Evolutionary conservation across 1,140 invertebrate species (phyloP).

Genomic region (Drosophila pectinifera): DNA sequence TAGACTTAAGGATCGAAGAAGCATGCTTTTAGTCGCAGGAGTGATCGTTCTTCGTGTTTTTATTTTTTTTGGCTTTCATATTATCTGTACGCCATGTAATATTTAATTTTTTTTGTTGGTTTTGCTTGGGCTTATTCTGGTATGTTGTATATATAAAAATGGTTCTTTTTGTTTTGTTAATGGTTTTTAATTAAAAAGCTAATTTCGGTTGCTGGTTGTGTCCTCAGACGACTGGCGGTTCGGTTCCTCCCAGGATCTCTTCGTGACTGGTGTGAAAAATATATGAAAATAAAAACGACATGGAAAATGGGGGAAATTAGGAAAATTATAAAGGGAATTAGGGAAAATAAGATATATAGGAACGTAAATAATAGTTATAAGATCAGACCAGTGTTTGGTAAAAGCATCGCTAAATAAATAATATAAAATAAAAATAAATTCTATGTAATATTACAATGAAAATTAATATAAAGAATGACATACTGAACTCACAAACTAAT

Average conservation of each 20-base stretch:
- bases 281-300: constrained; percentile 18
- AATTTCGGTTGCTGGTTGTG: constrained; percentile 52
- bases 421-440: background rate
- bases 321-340: constrained; percentile 15
- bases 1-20: constrained; percentile 55
- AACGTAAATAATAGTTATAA: too few species aligned
- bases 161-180: constrained; percentile 41
- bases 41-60: constrained; percentile 22
- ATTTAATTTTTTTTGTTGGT: constrained; percentile 14
- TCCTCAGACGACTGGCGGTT: constrained; percentile 79
- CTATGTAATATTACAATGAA: background rate
- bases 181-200: constrained; percentile 72
- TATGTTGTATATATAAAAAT: constrained; percentile 61
- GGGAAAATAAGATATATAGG: background rate
- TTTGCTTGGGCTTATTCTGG: constrained; percentile 35
- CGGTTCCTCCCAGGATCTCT: constrained; percentile 67
- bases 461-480: background rate
- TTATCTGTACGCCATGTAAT: constrained; percentile 26
- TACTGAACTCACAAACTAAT: background rate
- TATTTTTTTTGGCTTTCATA: constrained; percentile 17
- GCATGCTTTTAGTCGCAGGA: constrained; percentile 27
- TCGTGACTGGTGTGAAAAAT: constrained; percentile 50
- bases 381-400: too few species aligned
- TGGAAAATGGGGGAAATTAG: constrained; percentile 12
- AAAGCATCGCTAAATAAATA: background rate